Evolutionary conservation across 2,797 vertebrate genomes (phyloP).

Genomic region (Sylvia borin): DNA sequence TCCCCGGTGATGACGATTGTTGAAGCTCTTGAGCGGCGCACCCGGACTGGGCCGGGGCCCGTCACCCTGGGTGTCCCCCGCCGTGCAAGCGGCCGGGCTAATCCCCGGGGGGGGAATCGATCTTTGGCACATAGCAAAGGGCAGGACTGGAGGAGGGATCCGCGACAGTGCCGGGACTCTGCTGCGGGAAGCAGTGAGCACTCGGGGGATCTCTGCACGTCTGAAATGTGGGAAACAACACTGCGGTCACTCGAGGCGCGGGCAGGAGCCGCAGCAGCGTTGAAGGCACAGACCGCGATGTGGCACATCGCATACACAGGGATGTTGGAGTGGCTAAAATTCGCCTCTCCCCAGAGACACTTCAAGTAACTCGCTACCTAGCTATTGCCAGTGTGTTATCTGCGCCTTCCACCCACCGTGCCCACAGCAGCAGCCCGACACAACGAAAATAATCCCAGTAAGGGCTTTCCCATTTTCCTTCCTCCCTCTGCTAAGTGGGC

Average conservation of each 20-base stretch:
- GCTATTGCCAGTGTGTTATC: fast-evolving
- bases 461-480: neutral
- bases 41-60: neutral
- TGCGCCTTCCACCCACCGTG: fast-evolving
- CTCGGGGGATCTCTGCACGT: fast-evolving
- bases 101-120: neutral
- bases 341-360: neutral
- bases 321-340: neutral
- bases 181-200: neutral
- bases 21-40: neutral
- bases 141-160: neutral
- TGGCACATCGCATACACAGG: fast-evolving
- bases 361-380: fast-evolving
- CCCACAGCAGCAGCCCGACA: neutral
- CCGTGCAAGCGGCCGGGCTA: neutral
- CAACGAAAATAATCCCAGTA: fast-evolving
- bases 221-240: fast-evolving
- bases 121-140: neutral
- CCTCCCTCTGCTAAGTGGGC: neutral
- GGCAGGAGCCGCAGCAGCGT: neutral
- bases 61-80: neutral
- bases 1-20: neutral
- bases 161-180: fast-evolving
- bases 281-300: fast-evolving
- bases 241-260: neutral